Conservation (phyloP, 1,140 invertebrate genomes). For the Bombyx mori region ASM3026992v2 NC_085112.1:9365501-9366000, state of each 20-base stretch:
- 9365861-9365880: too few relatives aligned
- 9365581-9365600: slow-evolving; percentile 38
- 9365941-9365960: too few relatives aligned
- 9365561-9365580: slow-evolving; percentile 38
- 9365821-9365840: slow-evolving; percentile 3
- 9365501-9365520: too few relatives aligned
- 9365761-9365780: slow-evolving; percentile 38
- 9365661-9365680: background rate
- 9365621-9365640: slow-evolving; percentile 18
- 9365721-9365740: slow-evolving; percentile 17
- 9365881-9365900: too few relatives aligned
- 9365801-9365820: slow-evolving; percentile 42
- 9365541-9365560: slow-evolving; percentile 17
- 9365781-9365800: slow-evolving; percentile 48
- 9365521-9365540: too few relatives aligned
- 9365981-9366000: too few relatives aligned
- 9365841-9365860: too few relatives aligned
- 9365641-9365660: slow-evolving; percentile 31
- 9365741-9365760: slow-evolving; percentile 24
- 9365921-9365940: too few relatives aligned
- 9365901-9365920: too few relatives aligned
- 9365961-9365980: too few relatives aligned
- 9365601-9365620: slow-evolving; percentile 45
- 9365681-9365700: background rate
- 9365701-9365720: slow-evolving; percentile 9